Evolutionary conservation across 2,888 invertebrate species (phyloP).

Genomic region (Hirtodrosophila trivittata): DNA sequence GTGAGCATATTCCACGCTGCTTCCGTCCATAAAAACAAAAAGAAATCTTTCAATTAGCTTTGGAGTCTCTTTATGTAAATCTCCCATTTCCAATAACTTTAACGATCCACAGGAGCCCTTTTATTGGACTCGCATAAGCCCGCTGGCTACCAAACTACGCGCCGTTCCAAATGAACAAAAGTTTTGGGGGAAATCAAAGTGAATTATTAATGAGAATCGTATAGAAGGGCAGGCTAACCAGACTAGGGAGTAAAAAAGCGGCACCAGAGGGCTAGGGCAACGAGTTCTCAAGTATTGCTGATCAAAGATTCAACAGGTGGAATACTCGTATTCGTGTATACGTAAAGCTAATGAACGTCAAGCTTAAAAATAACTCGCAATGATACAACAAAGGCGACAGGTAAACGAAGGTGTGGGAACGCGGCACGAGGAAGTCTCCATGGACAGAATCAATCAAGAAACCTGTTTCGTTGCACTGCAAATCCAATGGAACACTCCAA

Average conservation of each 20-base stretch:
- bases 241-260: neutral
- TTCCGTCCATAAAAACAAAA: conserved; percentile 44
- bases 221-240: neutral
- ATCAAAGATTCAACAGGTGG: too few relatives aligned
- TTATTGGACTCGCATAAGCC: neutral
- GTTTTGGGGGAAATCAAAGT: conserved; percentile 24
- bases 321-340: neutral
- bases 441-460: conserved; percentile 39
- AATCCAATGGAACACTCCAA: conserved; percentile 41
- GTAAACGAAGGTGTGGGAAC: conserved; percentile 57
- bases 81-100: conserved; percentile 15
- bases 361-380: conserved; percentile 53
- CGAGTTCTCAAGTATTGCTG: conserved; percentile 35
- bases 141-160: conserved; percentile 32
- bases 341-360: conserved; percentile 60
- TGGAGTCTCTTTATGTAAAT: conserved; percentile 39
- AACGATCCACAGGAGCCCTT: conserved; percentile 28
- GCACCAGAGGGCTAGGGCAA: conserved; percentile 5
- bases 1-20: too few relatives aligned
- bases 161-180: conserved; percentile 6
- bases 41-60: conserved; percentile 48
- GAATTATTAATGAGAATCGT: conserved; percentile 1
- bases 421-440: conserved; percentile 27
- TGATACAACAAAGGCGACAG: conserved; percentile 27
- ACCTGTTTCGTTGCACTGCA: conserved; percentile 60